phyloP scores from a whole-genome alignment of 2,113 vertebrate species.

The Phasianus colchicus region DNA sequence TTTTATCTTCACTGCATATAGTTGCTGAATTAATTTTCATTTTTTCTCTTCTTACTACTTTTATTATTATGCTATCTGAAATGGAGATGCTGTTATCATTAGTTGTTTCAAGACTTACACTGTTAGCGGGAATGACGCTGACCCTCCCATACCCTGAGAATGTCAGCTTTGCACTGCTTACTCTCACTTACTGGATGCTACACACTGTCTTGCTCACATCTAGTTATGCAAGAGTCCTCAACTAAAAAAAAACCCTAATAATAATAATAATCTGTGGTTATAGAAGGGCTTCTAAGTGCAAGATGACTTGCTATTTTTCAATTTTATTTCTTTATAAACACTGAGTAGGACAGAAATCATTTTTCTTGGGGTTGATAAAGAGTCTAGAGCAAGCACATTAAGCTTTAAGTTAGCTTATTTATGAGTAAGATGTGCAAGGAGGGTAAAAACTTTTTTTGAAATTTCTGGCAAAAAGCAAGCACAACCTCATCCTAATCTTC shows the following conservation, averaged over 20 bases:
- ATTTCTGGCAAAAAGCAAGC: neutral
- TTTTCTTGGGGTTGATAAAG: neutral
- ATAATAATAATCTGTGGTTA: neutral
- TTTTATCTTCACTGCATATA: neutral
- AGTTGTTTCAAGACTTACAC: neutral
- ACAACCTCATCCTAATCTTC: neutral
- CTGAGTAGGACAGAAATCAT: neutral
- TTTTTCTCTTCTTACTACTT: neutral
- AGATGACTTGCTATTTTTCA: neutral
- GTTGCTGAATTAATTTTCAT: neutral
- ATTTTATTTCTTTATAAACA: neutral
- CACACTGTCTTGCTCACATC: neutral
- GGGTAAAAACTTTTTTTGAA: neutral
- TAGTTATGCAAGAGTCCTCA: neutral
- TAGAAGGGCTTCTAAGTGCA: neutral
- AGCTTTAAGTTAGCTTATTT: neutral
- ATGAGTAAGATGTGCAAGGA: neutral
- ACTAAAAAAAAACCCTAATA: neutral
- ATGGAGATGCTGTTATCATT: neutral
- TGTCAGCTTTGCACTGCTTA: neutral
- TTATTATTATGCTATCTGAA: neutral
- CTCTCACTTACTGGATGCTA: neutral
- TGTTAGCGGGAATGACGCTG: neutral
- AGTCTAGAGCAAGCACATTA: neutral
- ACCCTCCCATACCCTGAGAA: neutral